Evolutionary conservation across 2,797 vertebrate species (phyloP).

Genomic region (Sebastes steindachneri): DNA sequence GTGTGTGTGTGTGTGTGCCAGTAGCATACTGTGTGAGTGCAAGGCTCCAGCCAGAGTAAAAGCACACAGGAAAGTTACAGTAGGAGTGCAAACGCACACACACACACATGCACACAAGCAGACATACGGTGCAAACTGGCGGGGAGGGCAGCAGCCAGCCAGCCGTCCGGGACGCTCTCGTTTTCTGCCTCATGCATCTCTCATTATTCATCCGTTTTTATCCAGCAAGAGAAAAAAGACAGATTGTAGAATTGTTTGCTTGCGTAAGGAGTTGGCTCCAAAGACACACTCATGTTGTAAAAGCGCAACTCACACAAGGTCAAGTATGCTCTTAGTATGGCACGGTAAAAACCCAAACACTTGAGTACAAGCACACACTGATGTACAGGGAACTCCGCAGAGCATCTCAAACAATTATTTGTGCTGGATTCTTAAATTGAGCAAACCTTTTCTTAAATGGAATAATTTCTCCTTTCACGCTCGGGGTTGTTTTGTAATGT

Average conservation of each 20-base stretch:
- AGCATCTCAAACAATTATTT: background rate
- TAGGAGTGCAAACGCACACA: background rate
- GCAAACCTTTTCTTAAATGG: background rate
- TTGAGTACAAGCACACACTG: background rate
- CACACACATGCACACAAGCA: background rate
- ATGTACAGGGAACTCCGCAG: background rate
- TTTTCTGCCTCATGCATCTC: conserved; percentile 54
- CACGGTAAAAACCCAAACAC: background rate
- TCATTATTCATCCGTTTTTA: conserved; percentile 40
- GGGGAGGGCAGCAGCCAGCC: conserved; percentile 15
- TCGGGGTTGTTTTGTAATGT: background rate
- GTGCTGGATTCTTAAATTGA: background rate
- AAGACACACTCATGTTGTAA: background rate
- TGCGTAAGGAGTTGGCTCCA: conserved; percentile 1
- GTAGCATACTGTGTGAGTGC: background rate
- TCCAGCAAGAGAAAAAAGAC: conserved; percentile 3
- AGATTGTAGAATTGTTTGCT: conserved; percentile 21
- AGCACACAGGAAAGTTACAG: conserved; percentile 27
- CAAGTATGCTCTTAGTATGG: background rate
- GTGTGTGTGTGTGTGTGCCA: background rate
- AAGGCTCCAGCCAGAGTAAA: background rate
- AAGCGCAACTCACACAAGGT: background rate
- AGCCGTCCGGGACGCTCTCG: conserved; percentile 6
- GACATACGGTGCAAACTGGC: conserved; percentile 18
- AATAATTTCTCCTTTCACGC: background rate